These are phyloP conservation scores for Danionella dracula DNA, from an alignment of 2,797 vertebrate species.

Conservation along the genomic window DNA sequence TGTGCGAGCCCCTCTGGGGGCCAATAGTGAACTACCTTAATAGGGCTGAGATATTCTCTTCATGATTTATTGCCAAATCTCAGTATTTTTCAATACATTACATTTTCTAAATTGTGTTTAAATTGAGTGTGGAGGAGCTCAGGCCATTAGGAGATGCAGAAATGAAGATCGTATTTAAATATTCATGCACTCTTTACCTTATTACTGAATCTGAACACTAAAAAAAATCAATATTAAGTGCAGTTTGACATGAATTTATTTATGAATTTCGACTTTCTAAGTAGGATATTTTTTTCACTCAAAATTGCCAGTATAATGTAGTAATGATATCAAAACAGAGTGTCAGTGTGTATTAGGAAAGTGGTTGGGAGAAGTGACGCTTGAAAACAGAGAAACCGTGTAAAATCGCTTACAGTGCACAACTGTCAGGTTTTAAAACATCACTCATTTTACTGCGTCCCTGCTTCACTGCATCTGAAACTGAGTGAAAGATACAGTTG, in stretches of 20 bases:
- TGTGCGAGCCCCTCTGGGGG: slow-evolving; percentile 84
- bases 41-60: slow-evolving; percentile 92
- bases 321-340: slow-evolving; percentile 99
- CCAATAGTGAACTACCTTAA: slow-evolving; percentile 95
- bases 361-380: slow-evolving; percentile 88
- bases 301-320: slow-evolving; percentile 99
- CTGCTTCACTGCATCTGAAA: slow-evolving; percentile 63
- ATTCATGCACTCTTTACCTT: slow-evolving; percentile 99
- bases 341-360: slow-evolving; percentile 98
- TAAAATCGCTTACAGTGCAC: slow-evolving; percentile 96
- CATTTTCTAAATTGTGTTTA: slow-evolving; percentile 99
- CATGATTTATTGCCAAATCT: slow-evolving; percentile 99
- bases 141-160: slow-evolving; percentile 99
- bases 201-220: slow-evolving; percentile 99
- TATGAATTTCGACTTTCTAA: slow-evolving; percentile 99
- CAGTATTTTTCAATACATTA: slow-evolving; percentile 99
- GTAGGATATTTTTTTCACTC: slow-evolving; percentile 99
- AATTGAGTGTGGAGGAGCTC: slow-evolving; percentile 99
- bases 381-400: slow-evolving; percentile 86
- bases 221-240: slow-evolving; percentile 99
- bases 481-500: slow-evolving; percentile 72
- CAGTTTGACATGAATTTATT: slow-evolving; percentile 99
- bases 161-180: slow-evolving; percentile 99
- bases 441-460: slow-evolving; percentile 74
- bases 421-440: slow-evolving; percentile 87